Evolutionary conservation across 2,888 invertebrate species (phyloP).

Genomic region (Spilarctia lutea): DNA sequence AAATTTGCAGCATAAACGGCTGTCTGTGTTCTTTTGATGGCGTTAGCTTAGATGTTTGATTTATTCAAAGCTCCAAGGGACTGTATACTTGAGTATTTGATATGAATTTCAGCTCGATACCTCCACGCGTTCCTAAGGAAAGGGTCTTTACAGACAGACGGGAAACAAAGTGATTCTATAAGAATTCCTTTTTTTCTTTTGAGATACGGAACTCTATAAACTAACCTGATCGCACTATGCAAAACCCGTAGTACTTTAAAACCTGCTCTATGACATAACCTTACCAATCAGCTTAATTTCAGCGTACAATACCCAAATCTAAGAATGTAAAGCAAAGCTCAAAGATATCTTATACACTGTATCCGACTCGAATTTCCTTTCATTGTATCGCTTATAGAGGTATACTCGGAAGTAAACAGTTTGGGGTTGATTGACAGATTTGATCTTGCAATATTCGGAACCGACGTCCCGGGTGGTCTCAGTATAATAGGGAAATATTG

Average conservation of each 20-base stretch:
- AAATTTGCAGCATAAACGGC: no score
- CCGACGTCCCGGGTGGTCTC: background rate
- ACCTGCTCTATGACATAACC: background rate
- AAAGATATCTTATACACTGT: background rate
- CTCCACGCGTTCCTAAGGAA: no score
- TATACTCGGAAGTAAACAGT: conserved; percentile 16
- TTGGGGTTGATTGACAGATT: conserved; percentile 24
- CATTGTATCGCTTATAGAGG: conserved; percentile 8
- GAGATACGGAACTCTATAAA: no score
- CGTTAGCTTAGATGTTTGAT: no score
- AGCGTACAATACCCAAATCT: background rate
- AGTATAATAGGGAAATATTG: conserved; percentile 2
- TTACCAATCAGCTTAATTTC: background rate
- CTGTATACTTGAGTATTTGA: no score
- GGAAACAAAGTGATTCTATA: no score
- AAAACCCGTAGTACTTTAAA: background rate
- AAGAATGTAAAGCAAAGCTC: background rate
- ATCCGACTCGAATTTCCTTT: conserved; percentile 13
- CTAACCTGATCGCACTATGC: background rate
- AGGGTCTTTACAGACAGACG: no score
- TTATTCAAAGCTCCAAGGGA: no score
- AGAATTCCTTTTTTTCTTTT: no score
- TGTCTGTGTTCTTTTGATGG: no score
- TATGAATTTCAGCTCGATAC: no score
- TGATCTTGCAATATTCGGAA: conserved; percentile 14